Evolutionary conservation across 2,888 invertebrate genomes (phyloP), one percentile per base, ranked within the genome.

Genomic region (Dolichopus griseipennis): DNA sequence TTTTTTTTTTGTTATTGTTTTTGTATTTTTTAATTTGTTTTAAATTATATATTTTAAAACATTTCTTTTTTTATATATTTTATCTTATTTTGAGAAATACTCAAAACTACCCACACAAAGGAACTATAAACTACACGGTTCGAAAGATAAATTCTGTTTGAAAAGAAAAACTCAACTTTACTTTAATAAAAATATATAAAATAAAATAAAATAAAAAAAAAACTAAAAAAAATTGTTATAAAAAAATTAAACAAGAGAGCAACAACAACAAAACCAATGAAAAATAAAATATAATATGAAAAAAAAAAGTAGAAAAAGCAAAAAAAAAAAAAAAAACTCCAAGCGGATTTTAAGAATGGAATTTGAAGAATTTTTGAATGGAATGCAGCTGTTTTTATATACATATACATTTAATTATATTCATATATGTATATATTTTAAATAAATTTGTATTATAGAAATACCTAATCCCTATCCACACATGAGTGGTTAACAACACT

Each of bases 331-430:
- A 52, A 18, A 18, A 52, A 52, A 18, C 52, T 52, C 52, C 52
- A 52, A 52, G 52, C 52, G 52, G 52, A 52, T 52, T 52, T 52
- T 18, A 27, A 52, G 52, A 52, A 64, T 69, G 68, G 68, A 69
- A 69, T 69, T 65, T 69, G 12, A 67, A 41, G 62, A 65, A 69
- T 69, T 52, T 41, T 52, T 52, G 52, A 52, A 52, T 52, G 52
- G 73, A 73, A 73, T 73, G 73, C 73, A 72, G 71, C 52, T 52
- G 52, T 52, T 52, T 52, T 52, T 52, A 12, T 18, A 52, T 52
- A 12, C 18, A 52, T 52, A 52, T 52, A 41, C 8, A 41, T 7
- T 41, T 41, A 12, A 5, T 41, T 41, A 52, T 52, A 18, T 52
- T 52, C 52, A 52, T 52, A 43, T 12, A 43, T 15, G n/a, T n/a